Evolutionary conservation across 64 coral and sea anemone genomes (phyloP).

Genomic region (Hydrozoanthus tunicans): DNA sequence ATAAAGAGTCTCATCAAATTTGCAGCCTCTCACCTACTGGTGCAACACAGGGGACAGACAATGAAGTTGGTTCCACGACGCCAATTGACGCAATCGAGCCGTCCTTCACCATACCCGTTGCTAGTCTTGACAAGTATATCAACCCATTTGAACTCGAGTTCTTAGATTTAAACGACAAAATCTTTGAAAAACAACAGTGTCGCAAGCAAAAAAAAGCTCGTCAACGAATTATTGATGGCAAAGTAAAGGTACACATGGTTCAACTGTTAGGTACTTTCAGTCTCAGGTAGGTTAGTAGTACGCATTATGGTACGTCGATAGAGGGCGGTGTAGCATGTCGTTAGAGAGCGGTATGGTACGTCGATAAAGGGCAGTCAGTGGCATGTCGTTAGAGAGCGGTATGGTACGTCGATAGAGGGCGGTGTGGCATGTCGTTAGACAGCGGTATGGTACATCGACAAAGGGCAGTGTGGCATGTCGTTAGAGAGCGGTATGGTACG

Average conservation of each 20-base stretch:
- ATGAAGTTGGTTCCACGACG: constrained; percentile 2
- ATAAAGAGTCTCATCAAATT: not conserved
- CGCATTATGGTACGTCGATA: no score
- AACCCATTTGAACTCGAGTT: constrained; percentile 62
- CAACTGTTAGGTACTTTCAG: not conserved
- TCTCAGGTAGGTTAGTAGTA: not conserved
- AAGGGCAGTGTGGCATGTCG: no score
- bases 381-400: no score
- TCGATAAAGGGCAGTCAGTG: no score
- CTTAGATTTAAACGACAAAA: constrained; percentile 50
- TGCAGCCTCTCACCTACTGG: not conserved
- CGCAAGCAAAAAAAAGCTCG: constrained; percentile 87
- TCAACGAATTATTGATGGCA: constrained; percentile 86
- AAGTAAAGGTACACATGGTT: constrained; percentile 55
- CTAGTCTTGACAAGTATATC: constrained; percentile 42
- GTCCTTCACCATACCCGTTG: constrained; percentile 48
- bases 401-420: no score
- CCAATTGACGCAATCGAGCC: constrained; percentile 51
- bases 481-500: no score
- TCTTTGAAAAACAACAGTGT: constrained; percentile 91
- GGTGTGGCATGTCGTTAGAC: no score
- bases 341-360: no score
- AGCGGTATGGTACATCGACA: no score
- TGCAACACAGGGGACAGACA: not conserved
- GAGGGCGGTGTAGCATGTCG: no score